Evolutionary conservation across 2,797 vertebrate genomes (phyloP).

Genomic region (Steatocranus sp.): DNA sequence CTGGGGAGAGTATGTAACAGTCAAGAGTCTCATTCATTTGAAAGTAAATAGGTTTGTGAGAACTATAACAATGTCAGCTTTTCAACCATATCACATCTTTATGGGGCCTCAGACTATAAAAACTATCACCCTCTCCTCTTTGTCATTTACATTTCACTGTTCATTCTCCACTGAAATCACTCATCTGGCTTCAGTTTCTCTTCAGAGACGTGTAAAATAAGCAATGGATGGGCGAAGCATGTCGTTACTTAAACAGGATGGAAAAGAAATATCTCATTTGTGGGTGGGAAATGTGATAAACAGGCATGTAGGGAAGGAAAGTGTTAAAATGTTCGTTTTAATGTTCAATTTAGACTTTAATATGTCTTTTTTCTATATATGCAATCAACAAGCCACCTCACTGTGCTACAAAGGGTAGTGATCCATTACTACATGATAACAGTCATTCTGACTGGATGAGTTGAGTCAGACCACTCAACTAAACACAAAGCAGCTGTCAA

Average conservation of each 20-base stretch:
- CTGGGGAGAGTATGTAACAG: slow-evolving; percentile 5
- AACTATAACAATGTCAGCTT: slow-evolving; percentile 29
- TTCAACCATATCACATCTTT: slow-evolving; percentile 15
- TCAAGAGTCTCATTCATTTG: slow-evolving; percentile 30
- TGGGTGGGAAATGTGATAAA: not conserved
- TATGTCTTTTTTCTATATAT: slow-evolving; percentile 38
- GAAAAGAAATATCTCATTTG: not conserved
- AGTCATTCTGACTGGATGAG: slow-evolving; percentile 40
- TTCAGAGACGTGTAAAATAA: slow-evolving; percentile 45
- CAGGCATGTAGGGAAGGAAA: not conserved
- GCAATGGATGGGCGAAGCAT: slow-evolving; percentile 1
- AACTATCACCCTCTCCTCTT: not conserved
- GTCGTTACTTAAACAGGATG: not conserved
- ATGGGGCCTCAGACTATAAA: slow-evolving; percentile 23
- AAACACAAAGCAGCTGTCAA: slow-evolving; percentile 47
- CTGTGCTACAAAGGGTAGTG: slow-evolving; percentile 13
- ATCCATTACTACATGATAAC: slow-evolving; percentile 38
- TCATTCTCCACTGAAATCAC: not conserved
- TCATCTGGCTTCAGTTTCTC: not conserved
- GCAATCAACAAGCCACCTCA: slow-evolving; percentile 38
- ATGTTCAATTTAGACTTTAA: slow-evolving; percentile 50
- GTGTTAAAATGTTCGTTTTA: slow-evolving; percentile 53
- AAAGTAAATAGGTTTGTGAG: slow-evolving; percentile 26
- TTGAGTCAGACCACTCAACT: slow-evolving; percentile 31
- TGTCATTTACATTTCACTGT: slow-evolving; percentile 6